Base-by-base conservation (phyloP, 1,140 invertebrate genomes). In the Zophobas morio region DNA sequence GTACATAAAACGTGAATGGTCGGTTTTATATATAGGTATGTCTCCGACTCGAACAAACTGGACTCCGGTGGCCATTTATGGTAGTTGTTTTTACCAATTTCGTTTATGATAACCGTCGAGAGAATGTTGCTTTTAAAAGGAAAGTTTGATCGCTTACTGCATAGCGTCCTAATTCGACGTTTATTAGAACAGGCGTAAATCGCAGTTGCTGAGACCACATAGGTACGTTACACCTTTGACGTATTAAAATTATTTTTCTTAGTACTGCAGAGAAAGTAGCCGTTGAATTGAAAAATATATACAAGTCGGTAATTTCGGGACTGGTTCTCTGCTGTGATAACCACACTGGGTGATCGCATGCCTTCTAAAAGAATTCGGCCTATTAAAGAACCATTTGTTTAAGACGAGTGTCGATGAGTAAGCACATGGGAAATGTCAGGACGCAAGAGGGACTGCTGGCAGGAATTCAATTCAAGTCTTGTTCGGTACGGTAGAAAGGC, bases 181-280 rank as follows among this genome's bases (percentile, higher is more conserved):
- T 66, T 66, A 66, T 66, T 42, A 66, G 42, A 66, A 42, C 60
- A 66, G 8, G 42, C 42, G 60, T 66, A 66, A 66, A 66, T 66
- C 20, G 20, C 20, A 20, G 20, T 20, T 20, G 20, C 20, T 20
- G 20, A 20, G 20, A 20, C 20, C 20, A 20, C 20, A 20, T 20
- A 20, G 20, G 20, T 20, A 20, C 20, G 20, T 20, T 20, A 20
- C 20, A 20, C 20, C 20, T 20, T 20, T 20, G 20, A 20, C 20
- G n/a, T 63, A 20, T 63, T 63, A 37, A 66, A 66, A 20, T 20
- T 20, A 20, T 20, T 20, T 20, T 20, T 20, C 20, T 20, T 20
- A 20, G 20, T 20, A 20, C 20, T 20, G 20, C 20, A 20, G 20
- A 20, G 20, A 20, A 20, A 20, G 20, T 20, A 20, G 20, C 20